Evolutionary conservation across 2,888 invertebrate genomes (phyloP).

Genomic region (Clunio marinus): DNA sequence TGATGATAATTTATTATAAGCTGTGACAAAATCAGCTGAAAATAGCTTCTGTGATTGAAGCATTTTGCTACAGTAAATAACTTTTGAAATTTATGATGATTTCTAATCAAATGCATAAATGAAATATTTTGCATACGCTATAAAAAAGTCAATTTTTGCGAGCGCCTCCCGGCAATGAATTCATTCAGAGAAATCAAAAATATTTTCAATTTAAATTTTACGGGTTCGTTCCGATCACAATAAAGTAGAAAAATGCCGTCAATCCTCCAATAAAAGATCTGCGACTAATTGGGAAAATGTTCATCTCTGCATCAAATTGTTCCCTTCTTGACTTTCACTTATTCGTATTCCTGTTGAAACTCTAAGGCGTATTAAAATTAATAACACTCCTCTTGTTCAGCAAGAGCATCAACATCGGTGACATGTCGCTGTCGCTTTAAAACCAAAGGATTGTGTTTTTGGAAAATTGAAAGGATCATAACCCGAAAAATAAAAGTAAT

Average conservation of each 20-base stretch:
- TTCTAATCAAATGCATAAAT: conserved; percentile 1
- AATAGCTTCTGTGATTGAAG: background rate
- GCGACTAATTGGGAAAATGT: conserved; percentile 8
- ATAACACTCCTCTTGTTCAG: conserved; percentile 1
- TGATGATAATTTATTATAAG: conserved; percentile 19
- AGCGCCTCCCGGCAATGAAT: conserved; percentile 3
- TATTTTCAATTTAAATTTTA: conserved; percentile 8
- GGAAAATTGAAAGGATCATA: background rate
- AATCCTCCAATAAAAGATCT: conserved; percentile 20
- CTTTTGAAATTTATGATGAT: conserved; percentile 26
- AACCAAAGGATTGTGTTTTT: background rate
- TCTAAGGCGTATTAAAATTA: conserved; percentile 11
- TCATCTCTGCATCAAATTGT: background rate
- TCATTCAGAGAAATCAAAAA: background rate
- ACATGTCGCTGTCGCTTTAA: no score
- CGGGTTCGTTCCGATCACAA: conserved; percentile 14
- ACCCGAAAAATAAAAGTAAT: background rate
- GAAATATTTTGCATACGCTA: conserved; percentile 25
- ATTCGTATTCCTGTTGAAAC: background rate
- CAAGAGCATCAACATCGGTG: no score
- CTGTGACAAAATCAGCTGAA: background rate
- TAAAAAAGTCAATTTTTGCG: conserved; percentile 8
- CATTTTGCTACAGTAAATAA: conserved; percentile 32
- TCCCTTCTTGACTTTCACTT: background rate
- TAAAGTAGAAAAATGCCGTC: no score